These are phyloP conservation scores for Microchrysa polita DNA, from an alignment of 2,888 invertebrate genomes.

Conservation along the genomic window DNA sequence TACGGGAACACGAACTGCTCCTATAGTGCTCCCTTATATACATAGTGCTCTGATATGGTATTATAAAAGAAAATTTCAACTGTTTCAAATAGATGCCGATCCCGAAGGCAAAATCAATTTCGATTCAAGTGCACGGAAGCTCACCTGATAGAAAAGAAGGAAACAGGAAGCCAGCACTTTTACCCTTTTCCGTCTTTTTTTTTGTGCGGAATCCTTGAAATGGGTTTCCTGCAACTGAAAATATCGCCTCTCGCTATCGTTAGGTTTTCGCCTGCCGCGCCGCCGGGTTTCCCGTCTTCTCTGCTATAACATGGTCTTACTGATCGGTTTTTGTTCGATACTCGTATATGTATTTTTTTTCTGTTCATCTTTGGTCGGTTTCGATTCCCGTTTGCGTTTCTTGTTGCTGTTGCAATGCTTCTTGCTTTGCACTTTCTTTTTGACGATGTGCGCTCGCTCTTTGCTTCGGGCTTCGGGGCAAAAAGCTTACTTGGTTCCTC, in stretches of 20 bases:
- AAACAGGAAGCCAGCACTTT: conserved; percentile 47
- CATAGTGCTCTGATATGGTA: no score
- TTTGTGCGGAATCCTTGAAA: conserved; percentile 36
- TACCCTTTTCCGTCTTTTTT: conserved; percentile 39
- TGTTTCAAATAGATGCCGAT: conserved; percentile 32
- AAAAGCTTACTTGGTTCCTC: conserved; percentile 18
- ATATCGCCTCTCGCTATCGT: conserved; percentile 35
- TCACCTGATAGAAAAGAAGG: conserved; percentile 47
- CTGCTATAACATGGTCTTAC: no score
- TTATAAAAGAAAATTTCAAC: conserved; percentile 10
- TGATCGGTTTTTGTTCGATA: background rate
- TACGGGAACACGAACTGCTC: background rate
- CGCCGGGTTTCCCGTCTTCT: no score
- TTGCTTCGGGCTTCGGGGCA: conserved; percentile 10
- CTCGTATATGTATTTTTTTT: background rate
- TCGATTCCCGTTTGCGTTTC: background rate
- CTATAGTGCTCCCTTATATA: no score
- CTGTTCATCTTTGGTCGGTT: background rate
- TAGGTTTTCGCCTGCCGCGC: background rate
- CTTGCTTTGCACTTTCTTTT: conserved; percentile 1
- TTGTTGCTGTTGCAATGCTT: background rate
- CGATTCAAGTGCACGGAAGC: conserved; percentile 48
- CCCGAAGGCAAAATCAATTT: conserved; percentile 47
- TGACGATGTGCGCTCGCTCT: background rate
- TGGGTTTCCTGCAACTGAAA: conserved; percentile 42